These are phyloP conservation scores for Leptestheria dahalacensis DNA, from an alignment of 1,140 invertebrate species.

Conservation along the genomic window DNA sequence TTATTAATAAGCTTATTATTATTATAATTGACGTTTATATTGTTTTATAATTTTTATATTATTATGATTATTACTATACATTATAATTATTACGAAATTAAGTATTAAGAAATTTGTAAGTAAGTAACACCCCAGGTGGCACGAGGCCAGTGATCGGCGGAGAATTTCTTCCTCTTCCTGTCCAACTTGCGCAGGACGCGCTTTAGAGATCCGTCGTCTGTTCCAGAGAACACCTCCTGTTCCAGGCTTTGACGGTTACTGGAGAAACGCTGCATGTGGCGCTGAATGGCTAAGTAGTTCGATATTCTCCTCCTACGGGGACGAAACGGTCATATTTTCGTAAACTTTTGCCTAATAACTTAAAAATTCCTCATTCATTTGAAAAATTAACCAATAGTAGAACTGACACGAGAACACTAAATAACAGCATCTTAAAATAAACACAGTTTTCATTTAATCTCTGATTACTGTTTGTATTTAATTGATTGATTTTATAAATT, in stretches of 20 bases:
- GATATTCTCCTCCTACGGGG: conserved; percentile 42
- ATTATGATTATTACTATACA: no score
- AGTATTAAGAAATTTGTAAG: no score
- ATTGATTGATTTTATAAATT: no score
- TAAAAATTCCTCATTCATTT: no score
- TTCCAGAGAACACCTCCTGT: not conserved
- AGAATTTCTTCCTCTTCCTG: conserved; percentile 31
- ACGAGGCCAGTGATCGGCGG: conserved; percentile 18
- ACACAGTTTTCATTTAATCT: no score
- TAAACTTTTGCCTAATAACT: not conserved
- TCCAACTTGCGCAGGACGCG: conserved; percentile 32
- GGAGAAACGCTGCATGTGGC: conserved; percentile 54
- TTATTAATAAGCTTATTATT: not conserved
- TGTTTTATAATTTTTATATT: no score
- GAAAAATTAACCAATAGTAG: no score
- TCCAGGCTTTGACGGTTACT: conserved; percentile 33
- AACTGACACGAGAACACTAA: no score
- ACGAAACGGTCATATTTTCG: not conserved
- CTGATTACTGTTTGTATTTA: no score
- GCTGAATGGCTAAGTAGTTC: conserved; percentile 75
- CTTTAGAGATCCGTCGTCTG: conserved; percentile 23
- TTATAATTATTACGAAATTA: no score
- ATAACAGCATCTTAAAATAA: no score
- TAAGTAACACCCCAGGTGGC: conserved; percentile 13
- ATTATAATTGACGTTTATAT: no score